These are phyloP conservation scores for Lordiphosa clarofinis DNA, from an alignment of 1,140 invertebrate genomes.

Conservation along the genomic window DNA sequence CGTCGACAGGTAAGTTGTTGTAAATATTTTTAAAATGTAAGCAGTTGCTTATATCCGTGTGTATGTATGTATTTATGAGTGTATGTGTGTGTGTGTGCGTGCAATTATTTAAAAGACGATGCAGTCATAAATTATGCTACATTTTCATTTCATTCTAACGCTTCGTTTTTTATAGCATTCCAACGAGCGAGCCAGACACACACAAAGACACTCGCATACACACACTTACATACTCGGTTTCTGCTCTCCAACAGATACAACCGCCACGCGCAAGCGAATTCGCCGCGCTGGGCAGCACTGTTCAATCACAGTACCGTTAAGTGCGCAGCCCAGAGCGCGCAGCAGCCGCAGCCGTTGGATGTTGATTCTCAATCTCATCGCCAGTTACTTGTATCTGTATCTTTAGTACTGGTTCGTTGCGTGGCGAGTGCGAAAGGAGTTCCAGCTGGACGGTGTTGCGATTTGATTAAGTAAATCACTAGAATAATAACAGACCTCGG, in stretches of 20 bases:
- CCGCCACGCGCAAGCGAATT: conserved; percentile 36
- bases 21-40: conserved; percentile 57
- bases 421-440: conserved; percentile 36
- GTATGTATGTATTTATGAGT: conserved; percentile 6
- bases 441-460: conserved; percentile 16
- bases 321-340: conserved; percentile 52
- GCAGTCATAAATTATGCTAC: conserved; percentile 76
- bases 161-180: conserved; percentile 76
- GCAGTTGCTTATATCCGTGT: conserved; percentile 20
- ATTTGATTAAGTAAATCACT: conserved; percentile 41
- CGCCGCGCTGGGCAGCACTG: conserved; percentile 44
- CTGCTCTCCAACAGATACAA: conserved; percentile 1
- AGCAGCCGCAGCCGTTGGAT: conserved; percentile 56
- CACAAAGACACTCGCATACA: conserved; percentile 13
- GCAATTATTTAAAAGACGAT: conserved; percentile 77
- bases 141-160: conserved; percentile 77
- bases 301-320: conserved; percentile 8
- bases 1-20: conserved; percentile 44
- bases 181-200: conserved; percentile 46
- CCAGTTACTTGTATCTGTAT: conserved; percentile 36
- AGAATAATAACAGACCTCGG: conserved; percentile 20
- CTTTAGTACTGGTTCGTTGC: conserved; percentile 72
- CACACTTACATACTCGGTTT: neutral
- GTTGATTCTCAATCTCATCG: conserved; percentile 38
- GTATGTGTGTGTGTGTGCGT: conserved; percentile 53